phyloP scores from a whole-genome alignment of 2,113 vertebrate species.

The Pelobates fuscus region DNA sequence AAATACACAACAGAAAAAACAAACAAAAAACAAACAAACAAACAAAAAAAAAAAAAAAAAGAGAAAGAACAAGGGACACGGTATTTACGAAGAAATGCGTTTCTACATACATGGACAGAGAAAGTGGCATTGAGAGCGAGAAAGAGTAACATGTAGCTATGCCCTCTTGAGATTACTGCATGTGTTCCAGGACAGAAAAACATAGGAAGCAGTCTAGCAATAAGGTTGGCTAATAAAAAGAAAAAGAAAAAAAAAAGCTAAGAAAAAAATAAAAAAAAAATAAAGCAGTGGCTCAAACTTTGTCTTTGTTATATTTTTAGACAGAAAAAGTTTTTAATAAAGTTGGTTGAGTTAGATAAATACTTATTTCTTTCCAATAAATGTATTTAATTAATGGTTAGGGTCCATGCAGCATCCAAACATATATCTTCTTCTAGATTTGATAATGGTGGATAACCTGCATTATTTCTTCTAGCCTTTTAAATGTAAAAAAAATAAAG shows the following conservation, averaged over 20 bases:
- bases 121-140: constrained; percentile 69
- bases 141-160: constrained; percentile 57
- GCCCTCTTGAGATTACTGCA: constrained; percentile 62
- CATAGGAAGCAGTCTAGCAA: constrained; percentile 58
- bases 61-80: constrained; percentile 86
- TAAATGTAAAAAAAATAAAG: too few relatives aligned
- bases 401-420: too few relatives aligned
- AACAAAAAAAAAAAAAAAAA: constrained; percentile 78
- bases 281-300: background rate
- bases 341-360: too few relatives aligned
- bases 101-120: constrained; percentile 79
- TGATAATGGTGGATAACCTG: too few relatives aligned
- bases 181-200: constrained; percentile 59
- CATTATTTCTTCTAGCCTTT: too few relatives aligned
- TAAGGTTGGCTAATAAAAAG: background rate
- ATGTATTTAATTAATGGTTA: too few relatives aligned
- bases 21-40: constrained; percentile 66
- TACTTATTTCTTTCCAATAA: too few relatives aligned
- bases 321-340: too few relatives aligned
- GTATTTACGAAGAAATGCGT: constrained; percentile 95
- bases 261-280: background rate
- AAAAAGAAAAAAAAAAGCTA: background rate
- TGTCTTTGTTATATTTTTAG: too few relatives aligned
- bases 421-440: too few relatives aligned
- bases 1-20: background rate